Conservation (phyloP, 2,888 invertebrate species). For the Tiliacea aurago region DNA sequence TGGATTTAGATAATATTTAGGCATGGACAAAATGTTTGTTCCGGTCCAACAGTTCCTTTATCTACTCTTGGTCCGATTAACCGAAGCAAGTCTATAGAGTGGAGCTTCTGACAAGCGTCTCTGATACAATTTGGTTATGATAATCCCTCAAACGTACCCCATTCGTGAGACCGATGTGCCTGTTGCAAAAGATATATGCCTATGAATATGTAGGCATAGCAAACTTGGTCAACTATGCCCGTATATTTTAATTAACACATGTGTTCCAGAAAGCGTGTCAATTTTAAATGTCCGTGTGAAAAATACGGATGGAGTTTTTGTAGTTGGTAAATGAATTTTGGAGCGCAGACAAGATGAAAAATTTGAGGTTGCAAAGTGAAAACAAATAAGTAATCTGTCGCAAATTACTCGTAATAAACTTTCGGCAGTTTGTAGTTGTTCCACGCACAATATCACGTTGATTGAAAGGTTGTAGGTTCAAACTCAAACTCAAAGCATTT, state of each 20-base stretch:
- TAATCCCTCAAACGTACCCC: constrained; percentile 42
- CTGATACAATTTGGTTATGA: constrained; percentile 51
- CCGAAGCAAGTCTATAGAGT: constrained; percentile 4
- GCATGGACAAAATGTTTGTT: background rate
- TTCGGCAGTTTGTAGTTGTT: background rate
- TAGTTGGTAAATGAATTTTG: constrained; percentile 38
- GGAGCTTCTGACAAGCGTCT: constrained; percentile 9
- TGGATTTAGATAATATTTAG: background rate
- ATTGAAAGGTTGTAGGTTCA: background rate
- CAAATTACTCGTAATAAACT: background rate
- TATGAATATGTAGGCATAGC: constrained; percentile 40
- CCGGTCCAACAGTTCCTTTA: background rate
- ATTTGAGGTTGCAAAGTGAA: constrained; percentile 6
- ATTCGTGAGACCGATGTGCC: constrained; percentile 19
- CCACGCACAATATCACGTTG: background rate
- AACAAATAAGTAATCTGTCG: constrained; percentile 23
- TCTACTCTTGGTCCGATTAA: background rate
- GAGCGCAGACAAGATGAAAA: constrained; percentile 10
- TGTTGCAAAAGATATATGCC: constrained; percentile 5
- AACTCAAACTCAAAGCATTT: no score
- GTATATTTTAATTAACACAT: constrained; percentile 55
- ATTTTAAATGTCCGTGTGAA: constrained; percentile 31
- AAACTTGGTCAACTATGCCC: constrained; percentile 19
- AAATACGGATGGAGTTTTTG: constrained; percentile 29
- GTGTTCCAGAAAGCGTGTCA: constrained; percentile 24